phyloP scores from a whole-genome alignment of 2,888 invertebrate species.

The Nemoura dubitans region DNA sequence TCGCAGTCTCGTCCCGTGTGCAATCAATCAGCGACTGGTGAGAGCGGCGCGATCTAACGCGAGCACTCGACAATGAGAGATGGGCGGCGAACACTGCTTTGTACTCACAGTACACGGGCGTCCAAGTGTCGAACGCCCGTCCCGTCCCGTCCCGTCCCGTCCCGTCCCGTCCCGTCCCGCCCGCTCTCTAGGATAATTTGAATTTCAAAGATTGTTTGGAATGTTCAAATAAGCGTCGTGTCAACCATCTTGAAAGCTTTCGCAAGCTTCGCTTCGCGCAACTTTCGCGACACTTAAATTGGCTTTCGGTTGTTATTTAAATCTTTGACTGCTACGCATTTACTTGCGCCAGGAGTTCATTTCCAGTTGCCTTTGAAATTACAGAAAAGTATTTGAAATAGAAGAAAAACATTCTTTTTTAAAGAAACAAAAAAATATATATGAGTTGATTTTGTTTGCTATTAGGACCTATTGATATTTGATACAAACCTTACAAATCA shows the following conservation, averaged over 20 bases:
- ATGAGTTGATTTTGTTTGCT: not conserved
- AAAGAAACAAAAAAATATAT: not conserved
- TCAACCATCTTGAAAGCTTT: not conserved
- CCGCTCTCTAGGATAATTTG: conserved; percentile 14
- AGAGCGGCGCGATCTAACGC: not conserved
- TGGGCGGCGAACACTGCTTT: not conserved
- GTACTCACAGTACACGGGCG: not conserved
- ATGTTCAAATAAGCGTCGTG: conserved; percentile 30
- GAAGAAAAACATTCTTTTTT: not conserved
- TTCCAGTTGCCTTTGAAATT: not conserved
- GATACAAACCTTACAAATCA: not conserved
- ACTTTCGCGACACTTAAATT: not conserved
- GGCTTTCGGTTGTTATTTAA: not conserved
- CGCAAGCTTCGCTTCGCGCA: not conserved
- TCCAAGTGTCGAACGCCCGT: not conserved
- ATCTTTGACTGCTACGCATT: not conserved
- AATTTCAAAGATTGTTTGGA: conserved; percentile 30
- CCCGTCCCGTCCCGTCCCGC: no score
- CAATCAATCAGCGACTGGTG: not conserved
- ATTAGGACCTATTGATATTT: not conserved
- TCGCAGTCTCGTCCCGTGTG: not conserved
- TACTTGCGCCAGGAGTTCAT: not conserved
- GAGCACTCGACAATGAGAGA: not conserved
- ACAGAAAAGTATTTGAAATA: not conserved
- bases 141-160: no score